Evolutionary conservation across 2,888 invertebrate genomes (phyloP), one percentile per base, ranked within the genome.

Genomic region (Lingula anatina): DNA sequence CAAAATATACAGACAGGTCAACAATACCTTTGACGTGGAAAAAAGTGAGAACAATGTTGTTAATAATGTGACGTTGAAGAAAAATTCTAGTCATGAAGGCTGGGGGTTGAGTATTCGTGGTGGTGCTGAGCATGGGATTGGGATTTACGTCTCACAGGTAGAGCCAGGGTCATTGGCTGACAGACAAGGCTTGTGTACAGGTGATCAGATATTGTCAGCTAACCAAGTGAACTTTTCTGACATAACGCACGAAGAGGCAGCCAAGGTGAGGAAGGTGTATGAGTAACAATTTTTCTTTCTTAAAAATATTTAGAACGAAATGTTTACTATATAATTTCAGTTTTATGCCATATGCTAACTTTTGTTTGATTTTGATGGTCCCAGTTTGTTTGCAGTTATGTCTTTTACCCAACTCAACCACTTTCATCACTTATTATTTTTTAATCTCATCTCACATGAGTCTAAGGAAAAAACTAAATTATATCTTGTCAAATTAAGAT

Each of bases 91-190:
- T 9, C 54, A 54, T 2, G 55, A 56, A 24, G 65, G 90, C 53
- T 80, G 93, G 63, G 95, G 95, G n/a, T 83, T 95, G 68, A 93
- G 93, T 89, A 95, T 95, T 64, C 83, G 94, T 54, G 94, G 94
- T 31, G 94, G 94, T 18, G 83, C 90, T 46, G 94, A 95, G 77
- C 93, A 92, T 78, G 93, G 90, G 68, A 84, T 94, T 57, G 95
- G 94, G 28, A 91, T 95, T 74, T 95, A 92, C 80, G 89, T 95
- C 70, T 94, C 94, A 0, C 92, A 92, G 41, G 90, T 95, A 48
- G 93, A 94, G 78, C 89, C 89, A 74, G 90, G 90, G 61, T 92
- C 93, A 45, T 89, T 91, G 0, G 93, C 94, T 2, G 91, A 93
- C 75, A 83, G 88, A 71, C 87, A 89, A 51, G 93, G 93, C 45